Conservation (phyloP, 1,140 invertebrate genomes). For the Heliconius melpomene region DNA sequence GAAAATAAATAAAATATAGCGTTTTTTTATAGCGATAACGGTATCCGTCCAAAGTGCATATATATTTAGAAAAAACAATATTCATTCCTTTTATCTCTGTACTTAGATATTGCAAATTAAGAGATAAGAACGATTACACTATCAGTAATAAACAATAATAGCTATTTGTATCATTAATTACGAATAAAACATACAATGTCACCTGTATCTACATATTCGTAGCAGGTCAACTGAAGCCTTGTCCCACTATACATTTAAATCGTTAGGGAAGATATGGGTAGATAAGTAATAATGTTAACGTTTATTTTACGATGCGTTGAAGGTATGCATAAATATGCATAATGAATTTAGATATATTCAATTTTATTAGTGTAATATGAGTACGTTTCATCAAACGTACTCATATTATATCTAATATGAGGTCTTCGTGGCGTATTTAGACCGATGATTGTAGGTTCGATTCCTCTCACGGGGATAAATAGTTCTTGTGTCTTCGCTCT, state of each 20-base stretch:
- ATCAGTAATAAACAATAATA: conserved; percentile 4
- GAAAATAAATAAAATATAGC: neutral
- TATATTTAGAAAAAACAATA: neutral
- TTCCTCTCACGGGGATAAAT: too few relatives aligned
- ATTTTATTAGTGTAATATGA: neutral
- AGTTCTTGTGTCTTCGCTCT: too few relatives aligned
- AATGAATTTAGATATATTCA: neutral
- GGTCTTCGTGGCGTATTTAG: too few relatives aligned
- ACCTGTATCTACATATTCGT: conserved; percentile 11
- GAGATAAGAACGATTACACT: neutral
- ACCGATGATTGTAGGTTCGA: too few relatives aligned
- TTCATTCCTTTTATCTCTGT: neutral
- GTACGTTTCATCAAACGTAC: too few relatives aligned
- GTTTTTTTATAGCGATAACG: too few relatives aligned
- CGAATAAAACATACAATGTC: conserved; percentile 6
- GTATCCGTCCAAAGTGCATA: neutral
- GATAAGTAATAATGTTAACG: neutral
- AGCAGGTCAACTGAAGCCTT: neutral
- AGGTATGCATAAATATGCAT: neutral
- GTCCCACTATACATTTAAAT: conserved; percentile 12
- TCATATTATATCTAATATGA: too few relatives aligned
- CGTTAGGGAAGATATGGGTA: neutral
- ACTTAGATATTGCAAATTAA: neutral
- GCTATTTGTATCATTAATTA: conserved; percentile 16
- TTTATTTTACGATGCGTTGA: neutral